Base-by-base conservation (phyloP, 2,888 invertebrate genomes). In the Coecobrya sp. region DNA sequence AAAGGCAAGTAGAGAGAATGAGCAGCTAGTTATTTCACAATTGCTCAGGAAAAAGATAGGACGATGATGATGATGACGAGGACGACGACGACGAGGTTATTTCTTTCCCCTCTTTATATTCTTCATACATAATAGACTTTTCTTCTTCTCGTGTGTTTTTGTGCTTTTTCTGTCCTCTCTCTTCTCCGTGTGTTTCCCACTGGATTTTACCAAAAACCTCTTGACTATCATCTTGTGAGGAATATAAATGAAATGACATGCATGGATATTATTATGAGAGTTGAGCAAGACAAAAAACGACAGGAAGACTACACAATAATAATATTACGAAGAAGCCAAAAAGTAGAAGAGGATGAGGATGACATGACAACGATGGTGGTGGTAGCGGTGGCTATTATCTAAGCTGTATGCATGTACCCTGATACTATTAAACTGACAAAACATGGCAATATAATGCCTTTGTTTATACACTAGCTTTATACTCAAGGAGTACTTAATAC, bases 161-260 rank as follows among this genome's bases (percentile, higher is more conserved):
- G 27, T 10, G 27, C 65, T 65, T 65, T 59, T 65, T 27, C 65
- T 36, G 10, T 19, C n/a, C 8, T n/a, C 42, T 73, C 62, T 36
- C 22, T n/a, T 62, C 19, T 70, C 27, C 25, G 2, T 65, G 11
- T 11, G 27, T 22, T 49, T 42, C 65, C 52, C 76, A 30, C 86
- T 59, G 76, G 87, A 88, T 81, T 87, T 70, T 30, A 42, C 22
- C 7, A 82, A 87, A 87, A 86, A 52, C 25, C 87, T 87, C 76
- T 55, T 73, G 59, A 87, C 73, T 76, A 86, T 86, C 86, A 73
- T 73, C 73, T 79, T 79, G 79, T 65, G 68, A 73, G 62, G 87
- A 87, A 87, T 62, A 76, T 79, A 87, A 87, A 87, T 87, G 79
- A 87, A 76, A 87, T 65, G 86, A 86, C 87, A 79, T 76, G 86